Evolutionary conservation across 2,888 invertebrate species (phyloP).

Genomic region (Erannis defoliaria): DNA sequence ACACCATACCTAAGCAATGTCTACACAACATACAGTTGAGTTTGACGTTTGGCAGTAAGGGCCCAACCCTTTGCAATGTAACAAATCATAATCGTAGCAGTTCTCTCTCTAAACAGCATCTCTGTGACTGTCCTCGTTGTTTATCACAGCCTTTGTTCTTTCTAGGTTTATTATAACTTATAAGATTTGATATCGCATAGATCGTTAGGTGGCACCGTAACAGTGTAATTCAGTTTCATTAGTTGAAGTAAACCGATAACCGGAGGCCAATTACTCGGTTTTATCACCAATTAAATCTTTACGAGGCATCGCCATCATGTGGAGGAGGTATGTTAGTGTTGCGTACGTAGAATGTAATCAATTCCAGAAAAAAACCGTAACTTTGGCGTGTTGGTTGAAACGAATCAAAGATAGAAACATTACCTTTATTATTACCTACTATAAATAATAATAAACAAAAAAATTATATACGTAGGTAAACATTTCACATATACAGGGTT

Average conservation of each 20-base stretch:
- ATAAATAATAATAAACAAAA: too few species aligned
- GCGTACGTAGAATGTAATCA: slow-evolving; percentile 23
- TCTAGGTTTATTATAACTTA: slow-evolving; percentile 42
- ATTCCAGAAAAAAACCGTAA: slow-evolving; percentile 29
- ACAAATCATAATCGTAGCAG: too few species aligned
- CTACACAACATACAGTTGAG: too few species aligned
- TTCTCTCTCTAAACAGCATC: too few species aligned
- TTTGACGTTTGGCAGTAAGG: too few species aligned
- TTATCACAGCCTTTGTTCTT: slow-evolving; percentile 39
- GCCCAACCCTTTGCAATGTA: too few species aligned
- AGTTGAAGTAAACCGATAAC: slow-evolving; percentile 17
- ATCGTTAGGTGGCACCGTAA: slow-evolving; percentile 59
- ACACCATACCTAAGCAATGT: too few species aligned
- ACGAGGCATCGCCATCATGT: slow-evolving; percentile 47
- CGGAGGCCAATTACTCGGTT: slow-evolving; percentile 51
- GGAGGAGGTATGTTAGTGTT: slow-evolving; percentile 16
- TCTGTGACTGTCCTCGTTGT: slow-evolving; percentile 17
- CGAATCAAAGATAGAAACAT: slow-evolving; percentile 75
- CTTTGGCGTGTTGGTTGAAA: slow-evolving; percentile 68
- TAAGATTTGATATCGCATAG: slow-evolving; percentile 58
- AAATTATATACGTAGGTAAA: too few species aligned
- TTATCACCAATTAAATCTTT: slow-evolving; percentile 56
- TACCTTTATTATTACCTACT: too few species aligned
- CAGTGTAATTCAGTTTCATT: slow-evolving; percentile 20
- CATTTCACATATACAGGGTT: too few species aligned